Base-by-base conservation (phyloP, 1,140 invertebrate species). In the Ceratosolen fusciceps region DNA sequence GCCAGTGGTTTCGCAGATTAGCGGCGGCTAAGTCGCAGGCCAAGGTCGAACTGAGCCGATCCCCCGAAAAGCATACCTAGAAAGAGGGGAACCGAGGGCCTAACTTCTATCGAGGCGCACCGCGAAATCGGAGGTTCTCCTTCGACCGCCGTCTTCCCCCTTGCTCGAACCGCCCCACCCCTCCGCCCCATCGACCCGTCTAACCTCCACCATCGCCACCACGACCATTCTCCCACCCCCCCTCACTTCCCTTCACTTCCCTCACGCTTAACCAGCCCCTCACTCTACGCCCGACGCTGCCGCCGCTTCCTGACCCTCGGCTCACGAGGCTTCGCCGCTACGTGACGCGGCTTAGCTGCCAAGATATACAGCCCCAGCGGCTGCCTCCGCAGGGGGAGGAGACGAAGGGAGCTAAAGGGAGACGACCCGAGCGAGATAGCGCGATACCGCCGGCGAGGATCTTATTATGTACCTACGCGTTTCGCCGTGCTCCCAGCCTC, bases 391-490 rank as follows among this genome's bases (percentile, higher is more conserved):
- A 29, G 56, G 1, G 7, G 39, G 68, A 43, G 14, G 47, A 12
- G 68, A 19, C 37, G 34, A 34, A 8, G 47, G 43, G 68, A 71
- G 16, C 71, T 31, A 19, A 54, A 47, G 12, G 39, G 39, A 31
- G 29, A 72, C 43, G 26, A 2, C 9, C 43, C 47, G 47, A 54
- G 70, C 1, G 47, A 54, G 49, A 72, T 49, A 54, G 70, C 43
- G 9, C 31, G 43, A 49, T 54, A 72, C 49, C 39, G 39, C 2
- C 39, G 49, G 70, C 26, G 43, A 72, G 43, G 70, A 72, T 52
- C 70, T 72, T 72, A 72, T 72, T 72, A 72, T 72, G 70, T 72
- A 72, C 70, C 70, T 72, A 31, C 43, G 70, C 70, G 70, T 54
- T 72, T n/a, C 49, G n/a, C 70, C 47, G 24, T 34, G 37, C 39